Base-by-base conservation (phyloP, 2,797 vertebrate genomes). In the Paratrypauchen microcephalus region DNA sequence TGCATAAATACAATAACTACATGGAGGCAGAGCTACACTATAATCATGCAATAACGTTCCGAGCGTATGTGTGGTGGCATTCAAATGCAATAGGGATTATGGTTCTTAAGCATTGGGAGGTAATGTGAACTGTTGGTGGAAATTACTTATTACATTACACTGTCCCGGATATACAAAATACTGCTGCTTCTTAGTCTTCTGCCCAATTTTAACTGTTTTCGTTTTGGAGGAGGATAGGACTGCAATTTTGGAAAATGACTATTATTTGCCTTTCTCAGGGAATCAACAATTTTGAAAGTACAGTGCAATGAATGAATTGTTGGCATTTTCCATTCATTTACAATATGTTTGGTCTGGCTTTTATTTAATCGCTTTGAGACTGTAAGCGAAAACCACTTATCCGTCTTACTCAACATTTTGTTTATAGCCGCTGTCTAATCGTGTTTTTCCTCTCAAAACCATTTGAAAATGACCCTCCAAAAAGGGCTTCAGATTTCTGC, bases 241-340 rank as follows among this genome's bases (percentile, higher is more conserved):
- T 86, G 89, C 87, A 92, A 93, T 94, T 93, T 93, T 84, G 77
- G 74, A 81, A 92, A 93, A 92, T 92, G 84, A 91, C 91, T 90
- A 91, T 90, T 91, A 92, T 93, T 93, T 91, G 77, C 88, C 72
- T 89, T 91, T 88, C 88, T 88, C 82, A 78, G 92, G 86, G 86
- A 93, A 91, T 89, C 87, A 92, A 91, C 89, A 92, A 88, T 88
- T 88, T 91, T 89, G 85, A 91, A 91, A 89, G 88, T 91, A 92
- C 88, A 89, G 86, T 90, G 83, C 76, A 73, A 85, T 84, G 84
- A 76, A 85, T 84, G 84, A 91, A 91, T 88, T 87, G 80, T 87
- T 83, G 76, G 77, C 82, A 67, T 75, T 77, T 66, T 79, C 74
- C 84, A 79, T 91, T 90, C 71, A 84, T 86, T 83, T 87, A 81